Evolutionary conservation across 2,797 vertebrate species (phyloP).

Genomic region (Pogonophryne albipinna): DNA sequence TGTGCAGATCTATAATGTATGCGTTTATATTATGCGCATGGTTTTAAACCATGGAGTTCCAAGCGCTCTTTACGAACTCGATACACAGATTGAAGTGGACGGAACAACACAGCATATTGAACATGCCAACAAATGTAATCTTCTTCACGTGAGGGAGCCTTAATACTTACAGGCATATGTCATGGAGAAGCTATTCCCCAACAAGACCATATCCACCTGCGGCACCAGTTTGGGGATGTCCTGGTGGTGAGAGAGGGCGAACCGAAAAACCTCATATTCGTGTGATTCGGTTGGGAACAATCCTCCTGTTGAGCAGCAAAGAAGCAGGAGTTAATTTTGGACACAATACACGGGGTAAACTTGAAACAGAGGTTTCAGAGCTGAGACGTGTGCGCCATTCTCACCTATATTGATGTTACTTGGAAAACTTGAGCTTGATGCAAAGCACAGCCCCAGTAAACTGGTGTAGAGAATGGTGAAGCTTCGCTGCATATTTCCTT

Average conservation of each 20-base stretch:
- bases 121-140: not conserved
- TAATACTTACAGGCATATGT: constrained; percentile 97
- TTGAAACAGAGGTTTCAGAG: constrained; percentile 2
- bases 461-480: constrained; percentile 98
- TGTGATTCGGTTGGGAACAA: constrained; percentile 98
- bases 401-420: constrained; percentile 99
- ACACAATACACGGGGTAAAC: constrained; percentile 26
- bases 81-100: constrained; percentile 21
- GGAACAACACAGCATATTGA: not conserved
- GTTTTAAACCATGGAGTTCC: constrained; percentile 12
- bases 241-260: constrained; percentile 96
- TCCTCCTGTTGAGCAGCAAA: constrained; percentile 89
- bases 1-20: constrained; percentile 10
- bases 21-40: not conserved
- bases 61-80: constrained; percentile 42
- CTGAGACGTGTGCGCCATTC: constrained; percentile 70
- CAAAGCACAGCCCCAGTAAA: constrained; percentile 98
- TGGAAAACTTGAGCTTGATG: constrained; percentile 98
- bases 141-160: not conserved
- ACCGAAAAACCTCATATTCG: constrained; percentile 99
- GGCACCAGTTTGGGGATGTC: constrained; percentile 98
- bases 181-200: constrained; percentile 99
- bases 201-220: constrained; percentile 99
- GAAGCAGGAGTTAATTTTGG: constrained; percentile 51
- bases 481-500: constrained; percentile 99